Evolutionary conservation across 1,140 invertebrate genomes (phyloP).

Genomic region (Subanguina moxae): DNA sequence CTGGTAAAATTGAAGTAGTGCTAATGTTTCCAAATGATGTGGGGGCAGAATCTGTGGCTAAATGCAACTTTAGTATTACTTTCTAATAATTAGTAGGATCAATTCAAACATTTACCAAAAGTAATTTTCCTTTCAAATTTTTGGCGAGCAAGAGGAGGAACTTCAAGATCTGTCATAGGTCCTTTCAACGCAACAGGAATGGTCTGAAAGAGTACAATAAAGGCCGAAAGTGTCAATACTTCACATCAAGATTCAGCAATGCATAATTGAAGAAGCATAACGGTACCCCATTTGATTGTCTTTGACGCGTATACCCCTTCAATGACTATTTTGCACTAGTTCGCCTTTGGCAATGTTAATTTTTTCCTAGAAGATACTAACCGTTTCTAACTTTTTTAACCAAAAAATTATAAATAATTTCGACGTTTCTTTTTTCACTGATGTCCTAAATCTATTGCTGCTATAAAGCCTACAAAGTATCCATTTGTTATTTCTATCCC

Average conservation of each 20-base stretch:
- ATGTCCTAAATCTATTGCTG: too few species aligned
- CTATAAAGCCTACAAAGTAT: too few species aligned
- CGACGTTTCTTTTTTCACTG: too few species aligned
- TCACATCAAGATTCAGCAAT: too few species aligned
- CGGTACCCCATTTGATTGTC: too few species aligned
- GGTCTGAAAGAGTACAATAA: constrained; percentile 27
- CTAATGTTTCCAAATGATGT: neutral
- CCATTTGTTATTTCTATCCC: too few species aligned
- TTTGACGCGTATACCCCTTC: too few species aligned
- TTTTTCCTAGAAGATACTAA: neutral
- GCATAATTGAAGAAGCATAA: too few species aligned
- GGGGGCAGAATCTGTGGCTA: neutral
- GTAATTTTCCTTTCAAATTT: constrained; percentile 49
- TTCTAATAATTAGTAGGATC: neutral
- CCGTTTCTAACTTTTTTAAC: neutral
- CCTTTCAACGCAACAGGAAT: constrained; percentile 23
- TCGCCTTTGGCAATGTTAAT: neutral
- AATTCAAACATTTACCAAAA: constrained; percentile 36
- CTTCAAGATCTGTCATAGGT: constrained; percentile 35
- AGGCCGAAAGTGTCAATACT: too few species aligned
- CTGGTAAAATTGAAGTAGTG: neutral
- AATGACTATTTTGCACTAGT: neutral
- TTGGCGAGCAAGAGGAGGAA: constrained; percentile 43
- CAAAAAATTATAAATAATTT: too few species aligned
- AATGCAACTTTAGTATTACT: constrained; percentile 8